Base-by-base conservation (phyloP, 2,113 vertebrate species). In the Casuarius casuarius region DNA sequence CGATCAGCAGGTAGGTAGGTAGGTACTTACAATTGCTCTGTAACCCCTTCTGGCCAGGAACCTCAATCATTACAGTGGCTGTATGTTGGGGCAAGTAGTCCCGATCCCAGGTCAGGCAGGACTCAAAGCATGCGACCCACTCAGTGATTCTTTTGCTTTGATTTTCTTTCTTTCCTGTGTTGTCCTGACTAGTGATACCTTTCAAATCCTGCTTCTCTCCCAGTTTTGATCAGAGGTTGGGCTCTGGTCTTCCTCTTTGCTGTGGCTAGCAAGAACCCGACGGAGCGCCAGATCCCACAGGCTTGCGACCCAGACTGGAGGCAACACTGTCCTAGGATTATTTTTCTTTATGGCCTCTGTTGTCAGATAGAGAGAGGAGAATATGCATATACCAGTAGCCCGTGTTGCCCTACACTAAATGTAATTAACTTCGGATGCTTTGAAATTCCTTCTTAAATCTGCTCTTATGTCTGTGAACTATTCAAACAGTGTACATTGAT, bases 11-110 rank as follows among this genome's bases (percentile, higher is more conserved):
- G 23, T 71, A 14, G 28, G 49, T 13, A 66, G 15, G 26, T 22
- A 54, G 20, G 44, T 46, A 46, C 13, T 7, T 74, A 1, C 2
- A 89, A 67, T 40, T 84, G 33, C 68, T 70, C 68, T 16, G 56
- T 59, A 74, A 71, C 28, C 54, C 49, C 72, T 87, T 79, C 78
- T 79, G 0, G 0, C 35, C 46, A 48, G 17, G 68, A 77, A 91
- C 81, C 65, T 35, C 63, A 62, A 68, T 63, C 2, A 1, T 54
- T 54, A 28, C 46, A 67, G 18, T 38, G 80, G 79, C 40, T 1
- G 0, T 3, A 38, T 0, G 0, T 23, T 29, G 38, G 25, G 9
- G 28, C n/a, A 65, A 80, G 58, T 2, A n/a, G 67, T 25, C 29
- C 35, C 8, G 4, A 59, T 33, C 31, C 17, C 33, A 52, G 54